A percentile compares a stretch with the other conserved stretches of the same genome.
These are phyloP conservation scores for Phyllotreta cruciferae DNA, from an alignment of 2,888 invertebrate species.

Conservation along the genomic window DNA sequence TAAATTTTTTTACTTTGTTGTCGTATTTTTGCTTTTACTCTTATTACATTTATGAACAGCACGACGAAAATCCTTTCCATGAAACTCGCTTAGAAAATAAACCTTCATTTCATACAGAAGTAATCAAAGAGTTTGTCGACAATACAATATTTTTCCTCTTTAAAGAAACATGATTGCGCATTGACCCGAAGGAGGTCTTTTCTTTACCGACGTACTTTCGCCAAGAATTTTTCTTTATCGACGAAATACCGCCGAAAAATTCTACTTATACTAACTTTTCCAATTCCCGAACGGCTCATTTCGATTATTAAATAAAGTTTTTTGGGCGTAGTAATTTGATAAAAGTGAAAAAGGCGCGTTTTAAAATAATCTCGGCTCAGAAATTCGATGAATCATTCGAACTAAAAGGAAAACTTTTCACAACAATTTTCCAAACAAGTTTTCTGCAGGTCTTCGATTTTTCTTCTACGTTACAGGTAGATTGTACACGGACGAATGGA, in stretches of 20 bases:
- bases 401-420: too few relatives aligned
- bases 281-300: slow-evolving; percentile 6
- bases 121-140: slow-evolving; percentile 12
- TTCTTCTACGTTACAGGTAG: too few relatives aligned
- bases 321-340: background rate
- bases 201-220: slow-evolving; percentile 1
- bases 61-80: slow-evolving; percentile 3
- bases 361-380: too few relatives aligned
- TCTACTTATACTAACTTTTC: slow-evolving; percentile 1
- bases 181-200: slow-evolving; percentile 3
- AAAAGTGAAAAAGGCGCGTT: too few relatives aligned
- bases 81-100: slow-evolving; percentile 2
- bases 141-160: slow-evolving; percentile 4
- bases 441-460: too few relatives aligned
- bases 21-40: background rate
- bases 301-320: slow-evolving; percentile 15
- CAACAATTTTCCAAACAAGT: too few relatives aligned
- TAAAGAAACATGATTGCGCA: slow-evolving; percentile 10
- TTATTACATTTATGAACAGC: slow-evolving; percentile 4
- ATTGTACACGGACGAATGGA: too few relatives aligned
- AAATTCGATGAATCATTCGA: too few relatives aligned
- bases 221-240: slow-evolving; percentile 1
- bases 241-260: background rate
- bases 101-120: slow-evolving; percentile 8
- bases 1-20: background rate